These are phyloP conservation scores for Hypselothyrea guttata DNA, from an alignment of 2,888 invertebrate genomes.

Conservation along the genomic window DNA sequence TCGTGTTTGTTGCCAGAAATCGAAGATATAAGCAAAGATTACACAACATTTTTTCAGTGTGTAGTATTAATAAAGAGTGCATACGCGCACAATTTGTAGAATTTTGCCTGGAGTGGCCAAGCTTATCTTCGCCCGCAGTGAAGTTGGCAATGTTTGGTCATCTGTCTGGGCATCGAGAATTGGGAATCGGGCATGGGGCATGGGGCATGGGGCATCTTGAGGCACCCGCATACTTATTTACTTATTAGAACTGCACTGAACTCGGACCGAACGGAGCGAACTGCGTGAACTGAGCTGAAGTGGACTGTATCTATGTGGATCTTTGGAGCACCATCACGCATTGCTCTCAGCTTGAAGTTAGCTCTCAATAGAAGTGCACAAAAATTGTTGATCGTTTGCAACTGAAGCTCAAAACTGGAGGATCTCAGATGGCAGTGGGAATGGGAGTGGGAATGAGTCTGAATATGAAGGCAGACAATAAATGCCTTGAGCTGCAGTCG, in stretches of 20 bases:
- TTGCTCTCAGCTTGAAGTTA: constrained; percentile 11
- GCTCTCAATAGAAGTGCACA: constrained; percentile 27
- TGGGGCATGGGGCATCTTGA: constrained; percentile 1
- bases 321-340: constrained; percentile 15
- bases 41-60: too few species aligned
- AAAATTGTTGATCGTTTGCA: constrained; percentile 45
- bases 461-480: constrained; percentile 30
- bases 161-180: too few species aligned
- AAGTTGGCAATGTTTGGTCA: too few species aligned
- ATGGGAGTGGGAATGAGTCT: neutral
- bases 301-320: constrained; percentile 17
- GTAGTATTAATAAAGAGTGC: too few species aligned
- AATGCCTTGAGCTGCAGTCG: constrained; percentile 26
- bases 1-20: too few species aligned
- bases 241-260: neutral
- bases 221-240: constrained; percentile 43
- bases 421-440: too few species aligned
- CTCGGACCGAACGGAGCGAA: neutral
- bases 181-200: neutral
- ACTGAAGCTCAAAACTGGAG: constrained; percentile 25
- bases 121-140: too few species aligned
- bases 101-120: too few species aligned
- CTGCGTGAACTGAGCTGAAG: constrained; percentile 3
- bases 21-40: too few species aligned
- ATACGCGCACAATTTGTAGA: too few species aligned